These are phyloP conservation scores for Ditula angustiorana DNA, from an alignment of 2,888 invertebrate genomes.

Conservation along the genomic window DNA sequence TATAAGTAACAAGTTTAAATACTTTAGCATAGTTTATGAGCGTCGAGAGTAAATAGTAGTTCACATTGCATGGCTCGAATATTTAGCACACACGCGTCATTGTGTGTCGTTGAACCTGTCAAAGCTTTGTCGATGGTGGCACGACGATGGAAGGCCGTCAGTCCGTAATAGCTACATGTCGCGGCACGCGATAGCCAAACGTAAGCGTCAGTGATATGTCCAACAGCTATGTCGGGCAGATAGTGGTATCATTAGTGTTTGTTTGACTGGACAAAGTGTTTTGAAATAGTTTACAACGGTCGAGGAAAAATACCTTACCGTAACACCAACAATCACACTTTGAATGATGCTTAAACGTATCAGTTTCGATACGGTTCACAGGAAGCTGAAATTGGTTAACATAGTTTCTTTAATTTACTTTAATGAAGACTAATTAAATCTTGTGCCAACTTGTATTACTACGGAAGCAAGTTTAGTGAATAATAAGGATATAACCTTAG, in stretches of 20 bases:
- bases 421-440: no score
- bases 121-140: slow-evolving; percentile 46
- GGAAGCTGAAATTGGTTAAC: background rate
- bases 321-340: background rate
- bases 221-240: slow-evolving; percentile 28
- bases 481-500: no score
- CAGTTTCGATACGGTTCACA: background rate
- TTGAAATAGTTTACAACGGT: background rate
- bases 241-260: slow-evolving; percentile 25
- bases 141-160: slow-evolving; percentile 46
- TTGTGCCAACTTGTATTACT: no score
- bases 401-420: no score
- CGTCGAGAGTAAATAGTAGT: slow-evolving; percentile 38
- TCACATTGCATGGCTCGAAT: slow-evolving; percentile 49
- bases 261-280: slow-evolving; percentile 4
- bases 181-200: slow-evolving; percentile 49
- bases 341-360: background rate
- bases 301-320: background rate
- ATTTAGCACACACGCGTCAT: slow-evolving; percentile 57
- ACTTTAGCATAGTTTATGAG: background rate
- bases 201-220: slow-evolving; percentile 45
- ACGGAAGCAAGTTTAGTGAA: no score
- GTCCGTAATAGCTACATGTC: slow-evolving; percentile 56
- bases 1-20: slow-evolving; percentile 2
- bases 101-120: slow-evolving; percentile 66